phyloP scores from a whole-genome alignment of 2,888 invertebrate species.

The Himalopsyche japonica region DNA sequence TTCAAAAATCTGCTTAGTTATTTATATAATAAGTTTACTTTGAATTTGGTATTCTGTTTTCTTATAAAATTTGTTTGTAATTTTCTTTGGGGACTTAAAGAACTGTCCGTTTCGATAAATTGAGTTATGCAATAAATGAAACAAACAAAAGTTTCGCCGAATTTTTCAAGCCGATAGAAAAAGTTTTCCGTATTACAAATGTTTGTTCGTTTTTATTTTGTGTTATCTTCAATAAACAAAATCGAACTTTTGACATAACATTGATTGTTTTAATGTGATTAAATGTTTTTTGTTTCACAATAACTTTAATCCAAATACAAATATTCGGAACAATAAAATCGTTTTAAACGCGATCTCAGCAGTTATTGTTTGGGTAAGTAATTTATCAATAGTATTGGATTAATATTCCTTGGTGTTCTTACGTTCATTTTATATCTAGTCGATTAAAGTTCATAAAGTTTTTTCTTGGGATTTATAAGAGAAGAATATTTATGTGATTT shows the following conservation, averaged over 20 bases:
- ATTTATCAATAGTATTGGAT: no score
- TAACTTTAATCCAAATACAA: no score
- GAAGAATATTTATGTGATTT: no score
- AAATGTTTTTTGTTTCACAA: no score
- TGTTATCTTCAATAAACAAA: not conserved
- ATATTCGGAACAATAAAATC: no score
- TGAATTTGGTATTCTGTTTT: not conserved
- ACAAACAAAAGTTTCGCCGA: constrained; percentile 35
- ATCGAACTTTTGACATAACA: not conserved
- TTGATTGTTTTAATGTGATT: not conserved
- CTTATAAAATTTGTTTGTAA: not conserved
- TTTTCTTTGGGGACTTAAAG: not conserved
- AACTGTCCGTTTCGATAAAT: constrained; percentile 36
- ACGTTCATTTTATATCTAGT: no score
- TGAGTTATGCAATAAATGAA: constrained; percentile 33
- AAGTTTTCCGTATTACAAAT: not conserved
- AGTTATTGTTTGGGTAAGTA: no score
- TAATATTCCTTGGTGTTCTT: no score
- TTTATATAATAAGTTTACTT: not conserved
- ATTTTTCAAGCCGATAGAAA: constrained; percentile 12
- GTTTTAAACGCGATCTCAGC: no score
- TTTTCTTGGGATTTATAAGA: no score
- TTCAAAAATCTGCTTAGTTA: not conserved
- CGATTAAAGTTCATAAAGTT: no score
- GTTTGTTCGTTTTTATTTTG: constrained; percentile 7